A percentile compares a stretch with the other conserved stretches of the same genome.
Evolutionary conservation across 2,888 invertebrate genomes (phyloP).

Genomic region (Dasypogon diadema): DNA sequence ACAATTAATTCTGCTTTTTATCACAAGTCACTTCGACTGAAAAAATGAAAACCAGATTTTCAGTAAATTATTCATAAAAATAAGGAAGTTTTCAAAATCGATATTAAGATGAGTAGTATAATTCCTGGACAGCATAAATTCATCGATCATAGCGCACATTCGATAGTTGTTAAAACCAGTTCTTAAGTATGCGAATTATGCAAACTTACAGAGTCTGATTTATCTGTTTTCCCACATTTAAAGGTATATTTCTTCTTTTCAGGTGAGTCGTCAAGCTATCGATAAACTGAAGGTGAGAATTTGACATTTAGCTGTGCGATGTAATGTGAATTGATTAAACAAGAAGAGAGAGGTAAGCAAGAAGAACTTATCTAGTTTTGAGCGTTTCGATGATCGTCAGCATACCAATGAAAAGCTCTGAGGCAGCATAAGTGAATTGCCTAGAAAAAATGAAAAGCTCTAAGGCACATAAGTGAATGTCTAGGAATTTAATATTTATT

Average conservation of each 20-base stretch:
- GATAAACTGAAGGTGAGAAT: constrained; percentile 16
- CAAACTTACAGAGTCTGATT: constrained; percentile 15
- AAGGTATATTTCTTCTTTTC: constrained; percentile 23
- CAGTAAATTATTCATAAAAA: too few relatives aligned
- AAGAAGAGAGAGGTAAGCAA: not conserved
- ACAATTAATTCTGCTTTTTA: too few relatives aligned
- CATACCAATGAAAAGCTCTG: not conserved
- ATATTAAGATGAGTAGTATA: too few relatives aligned
- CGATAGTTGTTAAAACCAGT: too few relatives aligned
- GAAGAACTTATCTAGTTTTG: not conserved
- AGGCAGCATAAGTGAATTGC: not conserved
- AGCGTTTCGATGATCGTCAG: not conserved
- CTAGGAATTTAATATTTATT: not conserved
- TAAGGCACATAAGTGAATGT: not conserved
- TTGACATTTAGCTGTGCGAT: constrained; percentile 7
- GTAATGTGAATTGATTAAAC: not conserved
- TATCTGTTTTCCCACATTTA: constrained; percentile 20
- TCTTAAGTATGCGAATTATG: constrained; percentile 19
- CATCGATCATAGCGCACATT: too few relatives aligned
- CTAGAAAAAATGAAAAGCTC: not conserved
- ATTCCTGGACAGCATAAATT: too few relatives aligned
- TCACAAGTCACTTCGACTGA: too few relatives aligned
- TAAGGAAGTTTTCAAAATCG: too few relatives aligned
- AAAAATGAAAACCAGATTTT: too few relatives aligned
- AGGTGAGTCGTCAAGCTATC: constrained; percentile 25